A percentile compares a stretch with the other conserved stretches of the same genome.
Evolutionary conservation across 2,797 vertebrate genomes (phyloP).

Genomic region (Micropoecilia bifurca): DNA sequence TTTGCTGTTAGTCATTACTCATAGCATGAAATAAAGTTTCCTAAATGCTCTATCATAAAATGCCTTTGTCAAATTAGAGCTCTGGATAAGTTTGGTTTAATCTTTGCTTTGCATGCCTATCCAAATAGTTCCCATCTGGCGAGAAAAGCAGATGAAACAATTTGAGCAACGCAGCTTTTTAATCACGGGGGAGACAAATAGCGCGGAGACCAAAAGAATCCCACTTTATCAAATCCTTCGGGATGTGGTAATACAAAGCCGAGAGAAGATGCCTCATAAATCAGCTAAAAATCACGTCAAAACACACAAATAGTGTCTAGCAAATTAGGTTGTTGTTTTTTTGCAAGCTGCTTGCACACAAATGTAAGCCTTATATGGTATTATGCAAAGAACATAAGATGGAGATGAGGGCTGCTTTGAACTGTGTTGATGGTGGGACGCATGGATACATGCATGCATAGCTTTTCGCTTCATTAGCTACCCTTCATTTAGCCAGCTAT

Average conservation of each 20-base stretch:
- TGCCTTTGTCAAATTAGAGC: slow-evolving; percentile 11
- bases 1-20: slow-evolving; percentile 9
- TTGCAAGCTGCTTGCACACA: slow-evolving; percentile 14
- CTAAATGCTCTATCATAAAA: slow-evolving; percentile 11
- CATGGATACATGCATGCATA: slow-evolving; percentile 49
- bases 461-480: slow-evolving; percentile 62
- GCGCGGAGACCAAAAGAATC: slow-evolving; percentile 49
- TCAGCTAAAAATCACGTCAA: slow-evolving; percentile 6
- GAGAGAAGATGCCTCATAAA: slow-evolving; percentile 47
- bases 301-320: slow-evolving; percentile 16
- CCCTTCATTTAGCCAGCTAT: slow-evolving; percentile 60
- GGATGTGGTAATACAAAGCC: slow-evolving; percentile 13
- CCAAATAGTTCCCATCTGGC: slow-evolving; percentile 74
- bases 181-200: slow-evolving; percentile 56
- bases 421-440: slow-evolving; percentile 28
- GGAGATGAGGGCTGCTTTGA: slow-evolving; percentile 5
- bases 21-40: not conserved
- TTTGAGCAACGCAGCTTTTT: slow-evolving; percentile 46
- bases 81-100: slow-evolving; percentile 17
- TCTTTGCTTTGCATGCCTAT: slow-evolving; percentile 55
- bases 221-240: slow-evolving; percentile 25
- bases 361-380: slow-evolving; percentile 9
- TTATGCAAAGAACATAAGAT: slow-evolving; percentile 1
- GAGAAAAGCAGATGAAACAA: slow-evolving; percentile 51
- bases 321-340: not conserved